Conservation (phyloP, 1,140 invertebrate genomes). For the Adoxophyes honmai region DNA sequence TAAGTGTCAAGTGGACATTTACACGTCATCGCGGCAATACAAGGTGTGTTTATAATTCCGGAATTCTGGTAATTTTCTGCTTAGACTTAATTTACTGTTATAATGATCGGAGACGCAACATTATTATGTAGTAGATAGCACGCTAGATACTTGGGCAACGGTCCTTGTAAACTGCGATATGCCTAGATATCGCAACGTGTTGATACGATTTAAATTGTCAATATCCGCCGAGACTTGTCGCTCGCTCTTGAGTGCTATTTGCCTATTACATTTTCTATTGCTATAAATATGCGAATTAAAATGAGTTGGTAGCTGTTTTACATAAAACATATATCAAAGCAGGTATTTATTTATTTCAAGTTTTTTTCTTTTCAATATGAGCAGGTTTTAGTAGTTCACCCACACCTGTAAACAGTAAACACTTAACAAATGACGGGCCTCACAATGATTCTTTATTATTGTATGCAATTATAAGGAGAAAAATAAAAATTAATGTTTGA, state of each 20-base stretch:
- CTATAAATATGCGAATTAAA: not conserved
- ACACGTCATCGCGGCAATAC: not conserved
- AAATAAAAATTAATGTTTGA: too few relatives aligned
- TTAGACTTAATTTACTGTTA: constrained; percentile 17
- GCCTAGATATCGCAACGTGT: constrained; percentile 4
- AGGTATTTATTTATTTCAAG: not conserved
- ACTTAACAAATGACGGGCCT: too few relatives aligned
- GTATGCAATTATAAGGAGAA: too few relatives aligned
- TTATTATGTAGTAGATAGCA: not conserved
- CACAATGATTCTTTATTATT: too few relatives aligned
- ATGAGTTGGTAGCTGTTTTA: not conserved
- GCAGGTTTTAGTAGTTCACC: too few relatives aligned
- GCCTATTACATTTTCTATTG: constrained; percentile 2
- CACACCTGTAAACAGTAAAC: too few relatives aligned
- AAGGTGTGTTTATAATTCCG: constrained; percentile 12
- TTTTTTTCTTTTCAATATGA: too few relatives aligned
- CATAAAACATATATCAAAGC: not conserved
- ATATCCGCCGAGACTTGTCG: constrained; percentile 28
- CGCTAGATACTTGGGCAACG: not conserved
- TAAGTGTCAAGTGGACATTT: not conserved
- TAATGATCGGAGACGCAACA: not conserved
- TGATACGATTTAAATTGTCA: constrained; percentile 34
- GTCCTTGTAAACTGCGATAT: not conserved
- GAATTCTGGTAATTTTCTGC: constrained; percentile 1
- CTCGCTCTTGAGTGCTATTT: not conserved